Conservation (phyloP, 53 echinoderm and acorn worm genomes). For the Mesocentrotus franciscanus region DNA sequence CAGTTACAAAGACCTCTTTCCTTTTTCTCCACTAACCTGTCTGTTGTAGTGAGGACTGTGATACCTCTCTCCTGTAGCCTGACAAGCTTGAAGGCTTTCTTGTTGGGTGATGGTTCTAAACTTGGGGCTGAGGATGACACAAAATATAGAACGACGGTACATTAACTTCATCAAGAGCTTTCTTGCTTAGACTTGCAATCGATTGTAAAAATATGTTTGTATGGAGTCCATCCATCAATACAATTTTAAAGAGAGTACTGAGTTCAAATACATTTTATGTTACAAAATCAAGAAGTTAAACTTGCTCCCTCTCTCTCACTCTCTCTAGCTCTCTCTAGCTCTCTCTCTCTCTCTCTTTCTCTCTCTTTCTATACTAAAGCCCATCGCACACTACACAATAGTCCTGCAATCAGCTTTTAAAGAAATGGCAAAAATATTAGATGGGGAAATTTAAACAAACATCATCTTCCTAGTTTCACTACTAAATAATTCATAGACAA, state of each 20-base stretch:
- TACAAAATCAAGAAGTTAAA: no score
- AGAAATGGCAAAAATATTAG: no score
- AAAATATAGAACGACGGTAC: neutral
- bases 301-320: no score
- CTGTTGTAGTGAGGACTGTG: slow-evolving; percentile 95
- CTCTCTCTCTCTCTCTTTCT: neutral
- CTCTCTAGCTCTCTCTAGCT: neutral
- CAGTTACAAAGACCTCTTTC: neutral
- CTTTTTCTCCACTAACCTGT: slow-evolving; percentile 71
- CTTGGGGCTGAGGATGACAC: slow-evolving; percentile 68
- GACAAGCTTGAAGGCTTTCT: slow-evolving; percentile 98
- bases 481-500: no score
- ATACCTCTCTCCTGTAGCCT: slow-evolving; percentile 95
- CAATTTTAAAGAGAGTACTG: no score
- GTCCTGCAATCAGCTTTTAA: no score
- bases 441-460: no score
- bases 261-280: no score
- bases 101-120: slow-evolving; percentile 90
- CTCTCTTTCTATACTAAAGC: neutral
- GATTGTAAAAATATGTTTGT: neutral
- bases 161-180: neutral
- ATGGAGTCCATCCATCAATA: no score
- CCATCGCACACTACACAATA: no score
- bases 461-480: no score
- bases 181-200: no score